Evolutionary conservation across 2,113 vertebrate genomes (phyloP).

Genomic region (Protomyctophum bolini): DNA sequence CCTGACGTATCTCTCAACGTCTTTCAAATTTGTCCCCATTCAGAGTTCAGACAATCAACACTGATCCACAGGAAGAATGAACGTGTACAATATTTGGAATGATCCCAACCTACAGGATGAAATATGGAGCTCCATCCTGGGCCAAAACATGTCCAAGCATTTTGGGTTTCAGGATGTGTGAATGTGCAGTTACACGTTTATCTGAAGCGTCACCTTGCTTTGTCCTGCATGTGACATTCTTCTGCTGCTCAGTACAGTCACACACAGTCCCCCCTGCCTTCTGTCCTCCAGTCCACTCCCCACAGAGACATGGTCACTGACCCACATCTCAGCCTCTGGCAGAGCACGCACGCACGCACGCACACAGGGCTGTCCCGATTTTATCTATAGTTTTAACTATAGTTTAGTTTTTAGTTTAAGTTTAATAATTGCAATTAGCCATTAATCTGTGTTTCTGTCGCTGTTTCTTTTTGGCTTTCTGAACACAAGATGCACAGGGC

Average conservation of each 20-base stretch:
- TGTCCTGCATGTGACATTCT: slow-evolving; percentile 12
- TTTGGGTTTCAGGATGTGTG: background rate
- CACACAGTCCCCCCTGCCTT: slow-evolving; percentile 21
- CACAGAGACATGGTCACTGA: slow-evolving; percentile 48
- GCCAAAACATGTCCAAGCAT: background rate
- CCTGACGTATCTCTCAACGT: slow-evolving; percentile 32
- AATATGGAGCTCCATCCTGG: background rate
- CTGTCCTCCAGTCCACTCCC: background rate
- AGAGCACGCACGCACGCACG: slow-evolving; percentile 51
- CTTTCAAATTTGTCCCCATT: slow-evolving; percentile 22
- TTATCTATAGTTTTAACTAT: too few species aligned
- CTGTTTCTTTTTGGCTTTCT: too few species aligned
- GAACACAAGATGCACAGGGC: too few species aligned
- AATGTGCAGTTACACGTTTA: background rate
- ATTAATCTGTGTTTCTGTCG: too few species aligned
- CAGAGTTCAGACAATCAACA: background rate
- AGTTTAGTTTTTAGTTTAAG: too few species aligned
- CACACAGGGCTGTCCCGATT: too few species aligned
- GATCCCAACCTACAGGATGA: too few species aligned
- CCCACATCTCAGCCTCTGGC: slow-evolving; percentile 59
- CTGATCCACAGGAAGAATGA: too few species aligned
- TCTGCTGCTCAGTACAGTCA: background rate
- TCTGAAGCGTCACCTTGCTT: background rate
- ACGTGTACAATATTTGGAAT: too few species aligned
- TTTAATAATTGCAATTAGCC: too few species aligned